Percentiles rank a stretch among this genome's conserved stretches.
These are phyloP conservation scores for Vanacampus margaritifer DNA, from an alignment of 2,113 vertebrate genomes.

Conservation along the genomic window DNA sequence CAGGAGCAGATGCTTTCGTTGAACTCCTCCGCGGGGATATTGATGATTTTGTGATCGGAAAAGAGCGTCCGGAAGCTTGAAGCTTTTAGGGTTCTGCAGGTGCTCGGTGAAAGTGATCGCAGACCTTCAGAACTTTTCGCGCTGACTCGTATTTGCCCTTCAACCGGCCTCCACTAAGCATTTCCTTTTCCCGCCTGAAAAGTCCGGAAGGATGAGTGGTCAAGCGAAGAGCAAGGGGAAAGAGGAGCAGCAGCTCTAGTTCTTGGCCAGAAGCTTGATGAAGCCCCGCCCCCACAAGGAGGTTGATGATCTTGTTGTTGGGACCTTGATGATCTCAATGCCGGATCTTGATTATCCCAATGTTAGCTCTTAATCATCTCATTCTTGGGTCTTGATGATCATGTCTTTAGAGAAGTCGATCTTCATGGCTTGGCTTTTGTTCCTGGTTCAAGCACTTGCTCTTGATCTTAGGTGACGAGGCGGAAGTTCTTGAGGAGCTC, in stretches of 20 bases:
- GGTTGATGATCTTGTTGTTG: neutral
- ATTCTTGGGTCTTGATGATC: too few species aligned
- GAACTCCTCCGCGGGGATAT: neutral
- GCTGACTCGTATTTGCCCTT: neutral
- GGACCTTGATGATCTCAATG: neutral
- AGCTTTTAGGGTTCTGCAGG: neutral
- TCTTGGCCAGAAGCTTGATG: neutral
- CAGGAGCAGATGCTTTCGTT: neutral
- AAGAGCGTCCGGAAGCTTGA: neutral
- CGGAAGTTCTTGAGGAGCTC: conserved; percentile 30
- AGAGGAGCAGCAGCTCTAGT: conserved; percentile 69
- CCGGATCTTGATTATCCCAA: too few species aligned
- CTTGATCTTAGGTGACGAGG: neutral
- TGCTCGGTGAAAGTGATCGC: neutral
- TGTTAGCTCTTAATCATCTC: too few species aligned
- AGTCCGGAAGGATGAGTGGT: neutral
- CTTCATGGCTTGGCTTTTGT: conserved; percentile 94
- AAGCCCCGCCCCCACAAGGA: neutral
- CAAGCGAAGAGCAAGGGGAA: conserved; percentile 16
- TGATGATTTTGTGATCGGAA: neutral
- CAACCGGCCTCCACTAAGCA: conserved; percentile 41
- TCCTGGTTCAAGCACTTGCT: conserved; percentile 72
- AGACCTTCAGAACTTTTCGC: neutral
- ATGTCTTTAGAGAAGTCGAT: conserved; percentile 93
- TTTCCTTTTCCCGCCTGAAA: conserved; percentile 24